phyloP scores from a whole-genome alignment of 2,888 invertebrate species.

The Hyposoter dolosus region DNA sequence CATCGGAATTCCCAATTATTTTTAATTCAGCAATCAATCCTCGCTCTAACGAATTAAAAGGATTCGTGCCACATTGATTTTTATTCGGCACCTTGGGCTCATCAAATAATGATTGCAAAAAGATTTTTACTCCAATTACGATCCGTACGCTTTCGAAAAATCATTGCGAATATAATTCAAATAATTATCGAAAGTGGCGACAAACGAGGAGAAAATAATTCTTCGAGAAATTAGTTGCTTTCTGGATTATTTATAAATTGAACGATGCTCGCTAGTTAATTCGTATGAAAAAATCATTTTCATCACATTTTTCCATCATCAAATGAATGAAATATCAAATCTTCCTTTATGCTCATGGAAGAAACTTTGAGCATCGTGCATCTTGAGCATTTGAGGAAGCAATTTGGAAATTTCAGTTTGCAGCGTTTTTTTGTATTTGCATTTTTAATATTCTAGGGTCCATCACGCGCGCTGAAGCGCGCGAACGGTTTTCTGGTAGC shows the following conservation, averaged over 20 bases:
- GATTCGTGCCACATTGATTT: background rate
- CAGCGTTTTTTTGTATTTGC: too few species aligned
- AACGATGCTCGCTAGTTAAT: too few species aligned
- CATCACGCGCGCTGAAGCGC: too few species aligned
- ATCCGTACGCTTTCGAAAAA: background rate
- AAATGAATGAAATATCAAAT: background rate
- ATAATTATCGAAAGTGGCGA: background rate
- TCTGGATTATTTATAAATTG: too few species aligned
- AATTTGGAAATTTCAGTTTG: too few species aligned
- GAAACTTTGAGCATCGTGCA: too few species aligned
- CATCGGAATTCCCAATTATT: conserved; percentile 28
- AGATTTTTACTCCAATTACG: background rate
- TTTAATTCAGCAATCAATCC: conserved; percentile 33
- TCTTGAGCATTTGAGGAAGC: too few species aligned
- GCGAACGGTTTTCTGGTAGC: too few species aligned
- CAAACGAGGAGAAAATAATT: too few species aligned
- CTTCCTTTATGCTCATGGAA: too few species aligned
- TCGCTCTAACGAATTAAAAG: conserved; percentile 16
- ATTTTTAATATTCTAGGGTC: too few species aligned
- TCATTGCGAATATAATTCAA: background rate
- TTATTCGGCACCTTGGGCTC: background rate
- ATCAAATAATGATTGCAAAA: background rate
- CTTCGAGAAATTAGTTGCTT: too few species aligned
- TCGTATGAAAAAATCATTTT: background rate
- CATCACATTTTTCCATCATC: background rate